Conservation (phyloP, 2,888 invertebrate species). For the Phrixothrix hirtus region DNA sequence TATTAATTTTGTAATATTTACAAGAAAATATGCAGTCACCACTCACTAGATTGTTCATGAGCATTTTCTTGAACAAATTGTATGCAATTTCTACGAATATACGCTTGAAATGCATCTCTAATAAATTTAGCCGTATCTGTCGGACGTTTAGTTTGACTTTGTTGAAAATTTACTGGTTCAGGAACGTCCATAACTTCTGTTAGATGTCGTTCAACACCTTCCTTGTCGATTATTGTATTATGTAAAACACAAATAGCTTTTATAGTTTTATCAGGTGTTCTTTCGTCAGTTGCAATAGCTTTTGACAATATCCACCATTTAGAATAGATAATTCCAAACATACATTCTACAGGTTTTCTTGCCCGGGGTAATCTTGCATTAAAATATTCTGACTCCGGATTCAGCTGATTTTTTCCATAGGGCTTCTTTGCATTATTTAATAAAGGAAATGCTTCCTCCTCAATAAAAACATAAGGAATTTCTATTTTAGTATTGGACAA, state of each 20-base stretch:
- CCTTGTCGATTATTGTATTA: conserved; percentile 9
- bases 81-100: too few species aligned
- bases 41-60: too few species aligned
- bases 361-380: conserved; percentile 31
- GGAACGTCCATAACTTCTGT: not conserved
- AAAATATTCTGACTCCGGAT: conserved; percentile 29
- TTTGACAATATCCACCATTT: conserved; percentile 9
- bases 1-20: too few species aligned
- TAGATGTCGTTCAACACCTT: conserved; percentile 10
- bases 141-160: too few species aligned
- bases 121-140: too few species aligned
- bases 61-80: too few species aligned
- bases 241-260: conserved; percentile 15
- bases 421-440: conserved; percentile 31
- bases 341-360: conserved; percentile 8
- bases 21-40: too few species aligned
- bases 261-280: conserved; percentile 8
- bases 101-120: too few species aligned
- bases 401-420: conserved; percentile 24
- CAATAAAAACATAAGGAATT: conserved; percentile 35
- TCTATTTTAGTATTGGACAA: conserved; percentile 24
- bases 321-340: conserved; percentile 2
- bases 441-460: conserved; percentile 34
- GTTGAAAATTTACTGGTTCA: too few species aligned
- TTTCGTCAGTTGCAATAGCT: conserved; percentile 6